These are phyloP conservation scores for Linepithema humile DNA, from an alignment of 1,140 invertebrate species.

Conservation along the genomic window DNA sequence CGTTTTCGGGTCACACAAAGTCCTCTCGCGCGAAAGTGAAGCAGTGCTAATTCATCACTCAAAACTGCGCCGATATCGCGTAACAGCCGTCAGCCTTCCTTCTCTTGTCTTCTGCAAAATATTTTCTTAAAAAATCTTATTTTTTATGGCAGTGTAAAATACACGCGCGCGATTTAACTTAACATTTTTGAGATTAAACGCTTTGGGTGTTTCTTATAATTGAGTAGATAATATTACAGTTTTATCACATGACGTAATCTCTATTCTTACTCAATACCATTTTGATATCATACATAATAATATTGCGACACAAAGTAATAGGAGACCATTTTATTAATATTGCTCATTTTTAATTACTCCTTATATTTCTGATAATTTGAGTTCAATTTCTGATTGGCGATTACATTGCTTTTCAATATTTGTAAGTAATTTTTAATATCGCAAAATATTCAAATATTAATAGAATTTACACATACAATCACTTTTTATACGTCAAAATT, in stretches of 20 bases:
- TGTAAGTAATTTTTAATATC: too few relatives aligned
- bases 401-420: too few relatives aligned
- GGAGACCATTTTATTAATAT: background rate
- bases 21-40: conserved; percentile 58
- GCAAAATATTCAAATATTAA: too few relatives aligned
- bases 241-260: background rate
- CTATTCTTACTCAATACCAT: background rate
- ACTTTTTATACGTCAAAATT: too few relatives aligned
- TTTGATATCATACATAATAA: background rate
- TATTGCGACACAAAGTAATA: background rate
- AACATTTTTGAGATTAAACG: too few relatives aligned
- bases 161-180: conserved; percentile 14
- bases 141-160: too few relatives aligned
- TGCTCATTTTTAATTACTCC: too few relatives aligned
- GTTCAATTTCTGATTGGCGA: too few relatives aligned
- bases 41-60: conserved; percentile 46
- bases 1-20: conserved; percentile 20
- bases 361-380: too few relatives aligned
- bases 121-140: too few relatives aligned
- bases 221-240: background rate
- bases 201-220: too few relatives aligned
- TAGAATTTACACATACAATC: too few relatives aligned
- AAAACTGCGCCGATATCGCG: conserved; percentile 13
- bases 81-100: background rate
- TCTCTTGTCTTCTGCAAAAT: background rate